Conservation (phyloP, 2,113 vertebrate genomes). For the Paramisgurnus dabryanus region DNA sequence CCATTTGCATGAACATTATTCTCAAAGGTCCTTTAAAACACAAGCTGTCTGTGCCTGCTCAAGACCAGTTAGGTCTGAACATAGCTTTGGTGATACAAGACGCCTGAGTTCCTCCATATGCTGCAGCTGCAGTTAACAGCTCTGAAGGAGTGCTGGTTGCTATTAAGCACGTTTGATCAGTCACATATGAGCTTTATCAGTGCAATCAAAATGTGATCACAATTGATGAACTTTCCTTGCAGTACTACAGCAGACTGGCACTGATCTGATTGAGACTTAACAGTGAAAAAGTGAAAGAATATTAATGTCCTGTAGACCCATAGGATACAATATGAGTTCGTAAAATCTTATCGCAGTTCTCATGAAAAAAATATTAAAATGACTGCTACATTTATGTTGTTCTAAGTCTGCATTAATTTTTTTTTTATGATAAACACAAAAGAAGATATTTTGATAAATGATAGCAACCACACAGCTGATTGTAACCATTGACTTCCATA, state of each 20-base stretch:
- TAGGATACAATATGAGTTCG: not conserved
- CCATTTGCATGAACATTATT: slow-evolving; percentile 55
- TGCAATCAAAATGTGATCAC: not conserved
- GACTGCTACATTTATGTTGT: too few relatives aligned
- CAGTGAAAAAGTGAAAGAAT: not conserved
- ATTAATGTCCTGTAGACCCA: not conserved
- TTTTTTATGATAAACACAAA: too few relatives aligned
- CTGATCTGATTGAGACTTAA: not conserved
- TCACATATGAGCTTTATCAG: not conserved
- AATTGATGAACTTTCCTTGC: not conserved
- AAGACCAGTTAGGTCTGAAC: slow-evolving; percentile 34
- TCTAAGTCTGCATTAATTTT: too few relatives aligned
- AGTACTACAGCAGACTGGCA: too few relatives aligned
- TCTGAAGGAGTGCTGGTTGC: slow-evolving; percentile 1
- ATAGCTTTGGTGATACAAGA: slow-evolving; percentile 39
- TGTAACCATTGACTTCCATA: too few relatives aligned
- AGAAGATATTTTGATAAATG: too few relatives aligned
- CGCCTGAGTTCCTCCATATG: slow-evolving; percentile 30
- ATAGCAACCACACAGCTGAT: too few relatives aligned
- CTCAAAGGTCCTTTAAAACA: slow-evolving; percentile 48
- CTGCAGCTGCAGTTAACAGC: slow-evolving; percentile 12
- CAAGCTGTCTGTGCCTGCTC: slow-evolving; percentile 40
- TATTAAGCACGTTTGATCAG: slow-evolving; percentile 1
- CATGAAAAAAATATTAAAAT: too few relatives aligned
- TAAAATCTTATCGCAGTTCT: not conserved